These are phyloP conservation scores for Calameuta idolon DNA, from an alignment of 2,888 invertebrate species.

Conservation along the genomic window DNA sequence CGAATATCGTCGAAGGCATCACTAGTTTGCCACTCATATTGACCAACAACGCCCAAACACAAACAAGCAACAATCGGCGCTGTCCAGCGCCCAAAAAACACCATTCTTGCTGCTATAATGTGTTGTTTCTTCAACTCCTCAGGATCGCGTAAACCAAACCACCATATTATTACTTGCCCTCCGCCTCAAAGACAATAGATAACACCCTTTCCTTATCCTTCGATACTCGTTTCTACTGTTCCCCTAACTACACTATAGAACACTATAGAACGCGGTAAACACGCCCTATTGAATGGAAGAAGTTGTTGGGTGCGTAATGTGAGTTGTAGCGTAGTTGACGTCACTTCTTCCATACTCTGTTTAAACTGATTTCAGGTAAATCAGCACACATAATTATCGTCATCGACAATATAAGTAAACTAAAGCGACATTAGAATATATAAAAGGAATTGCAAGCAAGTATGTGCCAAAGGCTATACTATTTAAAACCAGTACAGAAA, in stretches of 20 bases:
- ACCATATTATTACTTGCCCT: not conserved
- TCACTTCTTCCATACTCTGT: not conserved
- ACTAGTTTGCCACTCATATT: constrained; percentile 92
- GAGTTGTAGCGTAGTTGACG: not conserved
- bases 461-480: not conserved
- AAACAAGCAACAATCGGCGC: constrained; percentile 42
- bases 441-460: not conserved
- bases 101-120: not conserved
- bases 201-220: not conserved
- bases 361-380: not conserved
- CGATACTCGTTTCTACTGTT: not conserved
- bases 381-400: not conserved
- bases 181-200: not conserved
- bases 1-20: constrained; percentile 93
- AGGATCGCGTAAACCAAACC: not conserved
- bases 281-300: not conserved
- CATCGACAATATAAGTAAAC: not conserved
- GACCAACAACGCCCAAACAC: constrained; percentile 78
- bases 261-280: not conserved
- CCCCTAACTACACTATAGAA: not conserved
- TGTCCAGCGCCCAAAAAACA: constrained; percentile 14
- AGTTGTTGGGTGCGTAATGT: not conserved
- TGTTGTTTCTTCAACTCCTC: not conserved
- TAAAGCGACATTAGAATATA: not conserved
- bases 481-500: not conserved